Percentiles rank a stretch among this genome's conserved stretches.
phyloP scores from a whole-genome alignment of 2,113 vertebrate species.

The Terrapene triunguis region DNA sequence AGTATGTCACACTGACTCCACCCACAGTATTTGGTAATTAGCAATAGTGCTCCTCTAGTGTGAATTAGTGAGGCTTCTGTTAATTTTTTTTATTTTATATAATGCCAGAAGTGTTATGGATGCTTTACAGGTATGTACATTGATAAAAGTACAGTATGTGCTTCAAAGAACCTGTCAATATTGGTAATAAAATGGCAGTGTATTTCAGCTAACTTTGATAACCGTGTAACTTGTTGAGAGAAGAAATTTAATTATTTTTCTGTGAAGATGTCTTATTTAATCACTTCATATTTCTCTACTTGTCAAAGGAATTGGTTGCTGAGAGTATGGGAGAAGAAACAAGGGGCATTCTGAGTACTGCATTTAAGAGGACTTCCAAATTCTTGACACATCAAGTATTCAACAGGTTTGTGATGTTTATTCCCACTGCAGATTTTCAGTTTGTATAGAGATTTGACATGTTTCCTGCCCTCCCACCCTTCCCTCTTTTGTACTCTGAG shows the following conservation, averaged over 20 bases:
- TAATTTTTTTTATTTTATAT: neutral
- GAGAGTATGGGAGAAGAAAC: slow-evolving; percentile 92
- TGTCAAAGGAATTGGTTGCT: slow-evolving; percentile 91
- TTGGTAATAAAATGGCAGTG: neutral
- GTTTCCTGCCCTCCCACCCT: neutral
- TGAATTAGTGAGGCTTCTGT: neutral
- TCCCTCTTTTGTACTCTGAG: neutral
- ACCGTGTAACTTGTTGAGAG: neutral
- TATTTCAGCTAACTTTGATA: neutral
- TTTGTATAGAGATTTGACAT: neutral
- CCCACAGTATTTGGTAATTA: neutral
- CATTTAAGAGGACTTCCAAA: slow-evolving; percentile 94
- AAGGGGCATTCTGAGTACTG: slow-evolving; percentile 88
- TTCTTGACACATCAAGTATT: slow-evolving; percentile 94
- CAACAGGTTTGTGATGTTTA: slow-evolving; percentile 89
- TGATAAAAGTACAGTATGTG: neutral
- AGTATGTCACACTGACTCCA: neutral
- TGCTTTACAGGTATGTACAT: neutral
- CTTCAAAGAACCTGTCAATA: neutral
- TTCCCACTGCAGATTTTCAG: neutral
- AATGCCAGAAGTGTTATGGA: neutral
- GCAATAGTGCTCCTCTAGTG: neutral
- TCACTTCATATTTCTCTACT: slow-evolving; percentile 11
- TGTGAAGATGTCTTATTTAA: neutral
- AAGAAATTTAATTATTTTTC: neutral